Base-by-base conservation (phyloP, 1,140 invertebrate species). In the Lutraria rhynchaena region DNA sequence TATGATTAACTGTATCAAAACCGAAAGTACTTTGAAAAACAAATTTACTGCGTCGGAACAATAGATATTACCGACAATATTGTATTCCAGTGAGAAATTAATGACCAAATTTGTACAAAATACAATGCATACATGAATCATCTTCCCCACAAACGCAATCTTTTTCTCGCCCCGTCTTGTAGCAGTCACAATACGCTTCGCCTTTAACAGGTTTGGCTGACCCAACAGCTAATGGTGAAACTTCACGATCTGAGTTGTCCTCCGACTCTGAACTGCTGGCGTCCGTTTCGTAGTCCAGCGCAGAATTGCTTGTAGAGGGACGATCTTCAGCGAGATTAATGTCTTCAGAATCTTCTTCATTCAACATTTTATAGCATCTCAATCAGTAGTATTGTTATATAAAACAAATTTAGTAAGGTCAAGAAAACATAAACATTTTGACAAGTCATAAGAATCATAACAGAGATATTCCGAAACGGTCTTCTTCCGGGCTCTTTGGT, bases 121-220 rank as follows among this genome's bases (percentile, higher is more conserved):
- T 35, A 63, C 9, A 35, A 4, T 71, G 19, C 69, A 29, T 83
- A 86, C 85, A 74, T 29, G 69, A 55, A 81, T 87, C 85, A 58
- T 87, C 85, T 78, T 87, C 85, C 31, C 85, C 85, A 82, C 85
- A 87, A 24, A 69, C 11, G 46, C 85, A 87, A 19, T 83, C 81
- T 58, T 81, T 74, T 27, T 81, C 83, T 60, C 53, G 57, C 1
- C 81, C 75, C 37, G 70, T 75, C 41, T 82, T 76, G 35, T 82
- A 82, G 63, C 85, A 87, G 35, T 81, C 74, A 83, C 85, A 87
- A 51, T 85, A 87, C 22, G 85, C 53, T 29, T 87, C 85, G 22
- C 85, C 83, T 75, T 85, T 84, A 5, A 75, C 70, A 13, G 84
- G 82, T 61, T 70, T 60, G 9, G 67, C 74, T 27, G 82, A 83